Base-by-base conservation (phyloP, 1,140 invertebrate genomes). In the Bradysia coprophila region DNA sequence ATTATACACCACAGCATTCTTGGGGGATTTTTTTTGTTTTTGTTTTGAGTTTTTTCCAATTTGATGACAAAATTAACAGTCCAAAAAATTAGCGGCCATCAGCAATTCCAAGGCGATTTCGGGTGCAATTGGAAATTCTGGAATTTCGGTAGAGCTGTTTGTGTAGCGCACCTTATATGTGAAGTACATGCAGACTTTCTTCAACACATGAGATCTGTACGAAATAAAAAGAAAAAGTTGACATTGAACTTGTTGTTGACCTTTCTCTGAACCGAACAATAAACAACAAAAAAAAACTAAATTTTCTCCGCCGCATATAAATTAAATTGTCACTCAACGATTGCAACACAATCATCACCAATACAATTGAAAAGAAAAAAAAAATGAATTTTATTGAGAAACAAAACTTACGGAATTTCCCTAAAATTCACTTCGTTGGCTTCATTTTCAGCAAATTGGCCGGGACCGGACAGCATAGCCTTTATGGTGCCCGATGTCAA, bases 151-250 rank as follows among this genome's bases (percentile, higher is more conserved):
- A 15, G 93, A 95, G 53, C 90, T 95, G 66, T 98, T 98, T 43
- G 94, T 98, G 64, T 97, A 99, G 34, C 91, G 81, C 6, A 98
- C 92, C 73, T 98, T 98, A 65, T 98, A 99, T 6, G 90, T 93
- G 57, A 99, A 99, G 60, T 98, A 99, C 85, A 96, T 96, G 65
- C 95, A 99, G 3, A 99, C 95, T 66, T 98, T 98, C 61, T 97
- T 91, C 31, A 98, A 65, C 10, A 98, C 93, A 59, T 98, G 93
- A 21, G 92, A 97, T 45, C 90, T 96, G 64, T 11, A 78, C 72
- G 42, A 43, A 40, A 48, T 45, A 41, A 39, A 49, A 36, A 39
- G 2, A 38, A 18, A 21, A 36, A 21, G 8, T 40, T 23, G 9
- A 4, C n/a, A n/a, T n/a, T n/a, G n/a, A n/a, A n/a, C n/a, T n/a